Evolutionary conservation across 2,888 invertebrate species (phyloP), one percentile per base, ranked within the genome.

Genomic region (Eilema griseolum): DNA sequence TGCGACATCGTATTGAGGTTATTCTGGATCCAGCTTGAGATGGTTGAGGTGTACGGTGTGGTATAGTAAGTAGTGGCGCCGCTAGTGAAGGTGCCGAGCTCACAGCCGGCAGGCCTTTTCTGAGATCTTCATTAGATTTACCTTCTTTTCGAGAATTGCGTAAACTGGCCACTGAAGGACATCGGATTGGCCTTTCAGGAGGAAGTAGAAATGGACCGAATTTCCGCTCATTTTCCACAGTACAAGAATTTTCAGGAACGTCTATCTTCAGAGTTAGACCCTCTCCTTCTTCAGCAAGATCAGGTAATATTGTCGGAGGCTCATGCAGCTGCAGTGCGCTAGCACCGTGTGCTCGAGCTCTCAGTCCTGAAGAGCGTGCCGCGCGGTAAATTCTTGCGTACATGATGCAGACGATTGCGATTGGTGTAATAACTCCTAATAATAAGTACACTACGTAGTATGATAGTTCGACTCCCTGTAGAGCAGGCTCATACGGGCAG

Each of bases 331-430:
- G 92, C 86, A 96, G 68, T 81, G 96, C 95, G 79, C 95, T 95
- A 67, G 95, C 91, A 57, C 94, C 95, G 72, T 94, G 92, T 67
- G 95, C 95, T 74, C 95, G 88, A 72, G 95, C 95, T 68, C 95
- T 80, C 4, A 95, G 84, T 5, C 95, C 97, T 73, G 97, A 98
- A 72, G 96, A 96, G 78, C 97, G 96, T 11, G 98, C 98, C 12
- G 98, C 98, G 20, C 96, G 96, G 89, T 97, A 98, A 75, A 97
- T 97, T 76, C 97, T 96, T 31, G 96, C 95, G 88, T 98, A 98
- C 88, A 97, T 97, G 89, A 97, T 96, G 88, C 97, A 96, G 66
- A 98, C 97, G 26, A 96, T 95, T 75, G 96, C 96, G 0, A 97
- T 96, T 4, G 95, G 93, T 56, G 88, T 86, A 70, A 90, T 79